phyloP scores from a whole-genome alignment of 2,888 invertebrate genomes.

The Deilephila porcellus region DNA sequence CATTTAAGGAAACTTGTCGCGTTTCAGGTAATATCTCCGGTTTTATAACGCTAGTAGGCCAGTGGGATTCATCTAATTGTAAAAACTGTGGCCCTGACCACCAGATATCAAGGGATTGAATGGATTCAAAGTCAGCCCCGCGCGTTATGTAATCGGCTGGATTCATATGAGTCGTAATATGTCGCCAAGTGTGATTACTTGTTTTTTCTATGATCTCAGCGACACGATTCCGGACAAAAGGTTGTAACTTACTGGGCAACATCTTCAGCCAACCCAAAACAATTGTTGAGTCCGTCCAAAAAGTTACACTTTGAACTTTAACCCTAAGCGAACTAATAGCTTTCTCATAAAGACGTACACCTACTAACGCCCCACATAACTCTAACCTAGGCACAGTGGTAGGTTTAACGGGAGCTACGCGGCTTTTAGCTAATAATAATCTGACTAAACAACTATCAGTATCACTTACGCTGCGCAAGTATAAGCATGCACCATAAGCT shows the following conservation, averaged over 20 bases:
- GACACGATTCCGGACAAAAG: not conserved
- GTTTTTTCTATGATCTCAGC: not conserved
- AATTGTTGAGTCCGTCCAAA: slow-evolving; percentile 1
- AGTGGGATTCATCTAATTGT: not conserved
- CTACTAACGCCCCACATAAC: not conserved
- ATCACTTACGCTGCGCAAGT: not conserved
- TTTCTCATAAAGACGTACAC: not conserved
- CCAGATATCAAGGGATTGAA: not conserved
- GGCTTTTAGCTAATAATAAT: not conserved
- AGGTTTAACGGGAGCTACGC: too few species aligned
- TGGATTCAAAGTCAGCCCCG: not conserved
- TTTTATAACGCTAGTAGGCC: too few species aligned
- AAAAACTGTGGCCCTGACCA: not conserved
- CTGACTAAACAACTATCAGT: too few species aligned
- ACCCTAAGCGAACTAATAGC: not conserved
- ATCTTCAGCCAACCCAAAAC: slow-evolving; percentile 1
- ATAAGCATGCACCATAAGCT: not conserved
- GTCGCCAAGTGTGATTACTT: not conserved
- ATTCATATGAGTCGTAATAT: not conserved
- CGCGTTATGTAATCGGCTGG: not conserved
- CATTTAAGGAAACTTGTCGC: too few species aligned
- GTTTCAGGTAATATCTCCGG: too few species aligned
- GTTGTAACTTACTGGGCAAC: not conserved
- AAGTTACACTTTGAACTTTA: not conserved
- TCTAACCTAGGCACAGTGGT: too few species aligned